phyloP scores from a whole-genome alignment of 2,113 vertebrate species.

The Strix uralensis region DNA sequence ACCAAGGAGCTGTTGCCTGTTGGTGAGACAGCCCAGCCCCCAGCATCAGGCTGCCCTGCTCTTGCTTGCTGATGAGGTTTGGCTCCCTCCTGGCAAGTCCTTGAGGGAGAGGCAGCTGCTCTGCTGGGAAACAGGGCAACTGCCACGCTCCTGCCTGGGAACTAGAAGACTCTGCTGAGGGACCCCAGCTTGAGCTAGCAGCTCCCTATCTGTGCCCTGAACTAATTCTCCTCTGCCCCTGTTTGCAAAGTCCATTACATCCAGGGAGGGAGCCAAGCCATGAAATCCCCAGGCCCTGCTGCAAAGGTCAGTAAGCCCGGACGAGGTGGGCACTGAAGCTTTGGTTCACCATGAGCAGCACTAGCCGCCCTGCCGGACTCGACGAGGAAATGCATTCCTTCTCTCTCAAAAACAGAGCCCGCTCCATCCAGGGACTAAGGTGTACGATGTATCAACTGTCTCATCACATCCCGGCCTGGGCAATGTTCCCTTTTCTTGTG shows the following conservation, averaged over 20 bases:
- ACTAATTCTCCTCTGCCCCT: not conserved
- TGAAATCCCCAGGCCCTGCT: not conserved
- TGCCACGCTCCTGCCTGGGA: not conserved
- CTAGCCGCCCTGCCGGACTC: not conserved
- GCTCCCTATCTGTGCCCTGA: not conserved
- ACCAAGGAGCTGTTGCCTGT: not conserved
- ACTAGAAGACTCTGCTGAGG: not conserved
- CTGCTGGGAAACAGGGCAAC: not conserved
- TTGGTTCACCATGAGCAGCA: not conserved
- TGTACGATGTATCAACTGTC: not conserved
- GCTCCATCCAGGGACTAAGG: not conserved
- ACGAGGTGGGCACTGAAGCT: not conserved
- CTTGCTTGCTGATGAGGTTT: accelerated
- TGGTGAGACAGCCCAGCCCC: not conserved
- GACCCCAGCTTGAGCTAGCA: not conserved
- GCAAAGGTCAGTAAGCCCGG: not conserved
- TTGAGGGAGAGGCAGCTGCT: not conserved
- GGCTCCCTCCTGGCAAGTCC: not conserved
- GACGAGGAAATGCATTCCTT: not conserved
- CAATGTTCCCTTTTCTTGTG: not conserved
- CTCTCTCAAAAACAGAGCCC: not conserved
- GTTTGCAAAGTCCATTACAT: not conserved
- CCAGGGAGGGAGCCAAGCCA: accelerated
- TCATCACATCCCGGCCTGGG: not conserved
- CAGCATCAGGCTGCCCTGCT: not conserved